Base-by-base conservation (phyloP, 2,797 vertebrate species). In the Danio tinwini region DNA sequence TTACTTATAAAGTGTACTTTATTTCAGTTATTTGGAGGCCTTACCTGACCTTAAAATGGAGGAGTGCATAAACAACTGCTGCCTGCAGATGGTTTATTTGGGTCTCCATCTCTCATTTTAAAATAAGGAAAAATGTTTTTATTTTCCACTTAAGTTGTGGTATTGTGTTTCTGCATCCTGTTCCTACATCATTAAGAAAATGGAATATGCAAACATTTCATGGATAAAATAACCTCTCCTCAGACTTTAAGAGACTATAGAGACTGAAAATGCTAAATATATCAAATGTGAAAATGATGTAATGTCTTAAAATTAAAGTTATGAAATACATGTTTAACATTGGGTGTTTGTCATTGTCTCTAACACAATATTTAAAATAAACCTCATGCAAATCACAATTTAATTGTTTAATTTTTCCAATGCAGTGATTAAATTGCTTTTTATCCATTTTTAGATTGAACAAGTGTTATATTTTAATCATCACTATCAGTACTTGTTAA, bases 161-260 rank as follows among this genome's bases (percentile, higher is more conserved):
- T 55, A 70, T 62, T 78, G 78, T 82, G 76, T 85, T 84, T 78
- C 76, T 82, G 80, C 82, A 86, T 86, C 82, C 72, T 79, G 82
- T 82, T 81, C 74, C 52, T 62, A 21, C 55, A 68, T 76, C 53
- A 45, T 73, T 50, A 69, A 72, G 72, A 62, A 78, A 86, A 93
- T 93, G 90, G 86, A 95, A 96, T 97, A 97, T 97, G 95, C 96
- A 98, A 96, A 95, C 92, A 93, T 91, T 92, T 94, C 91, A 86
- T 92, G 91, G 92, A 91, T 90, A 94, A 90, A 94, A 92, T 89
- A 92, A 90, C 94, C 92, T 89, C 92, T 92, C 88, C 89, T 85
- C 95, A 93, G 92, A 93, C 95, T 95, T 93, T 91, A 90, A 92
- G 90, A 93, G 91, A 88, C 91, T 91, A 90, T 91, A 93, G 92